phyloP scores from a whole-genome alignment of 2,888 invertebrate species.

The Halictus quadricinctus region DNA sequence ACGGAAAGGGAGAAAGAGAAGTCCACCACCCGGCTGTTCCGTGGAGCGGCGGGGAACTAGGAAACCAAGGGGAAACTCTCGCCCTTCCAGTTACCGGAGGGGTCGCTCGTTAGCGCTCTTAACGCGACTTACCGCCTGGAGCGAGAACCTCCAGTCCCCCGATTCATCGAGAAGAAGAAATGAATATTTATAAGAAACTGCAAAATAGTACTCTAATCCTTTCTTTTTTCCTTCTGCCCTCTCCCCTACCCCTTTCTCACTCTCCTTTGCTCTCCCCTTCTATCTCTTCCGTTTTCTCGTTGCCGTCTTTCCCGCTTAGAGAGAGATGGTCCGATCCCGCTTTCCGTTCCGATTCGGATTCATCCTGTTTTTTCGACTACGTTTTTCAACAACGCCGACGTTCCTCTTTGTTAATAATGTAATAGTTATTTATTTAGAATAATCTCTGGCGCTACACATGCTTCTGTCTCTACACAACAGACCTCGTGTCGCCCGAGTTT shows the following conservation, averaged over 20 bases:
- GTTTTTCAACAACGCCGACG: background rate
- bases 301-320: too few relatives aligned
- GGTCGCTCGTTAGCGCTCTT: conserved; percentile 82
- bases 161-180: conserved; percentile 79
- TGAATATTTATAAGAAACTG: conserved; percentile 82
- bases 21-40: conserved; percentile 11
- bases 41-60: conserved; percentile 42
- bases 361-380: background rate
- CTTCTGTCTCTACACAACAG: too few relatives aligned
- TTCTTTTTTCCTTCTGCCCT: conserved; percentile 29
- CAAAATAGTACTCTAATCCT: conserved; percentile 76
- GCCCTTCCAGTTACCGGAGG: conserved; percentile 64
- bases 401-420: too few relatives aligned
- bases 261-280: background rate
- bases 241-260: conserved; percentile 35
- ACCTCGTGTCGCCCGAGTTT: too few relatives aligned
- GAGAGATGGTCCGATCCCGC: background rate
- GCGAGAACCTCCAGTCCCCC: conserved; percentile 75
- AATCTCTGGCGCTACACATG: too few relatives aligned
- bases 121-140: conserved; percentile 81
- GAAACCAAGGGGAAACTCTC: conserved; percentile 60
- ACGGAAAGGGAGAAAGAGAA: conserved; percentile 25
- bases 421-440: too few relatives aligned
- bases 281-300: background rate
- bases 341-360: background rate